A percentile compares a stretch with the other conserved stretches of the same genome.
These are phyloP conservation scores for Eurypyga helias DNA, from an alignment of 2,113 vertebrate genomes.

Conservation along the genomic window DNA sequence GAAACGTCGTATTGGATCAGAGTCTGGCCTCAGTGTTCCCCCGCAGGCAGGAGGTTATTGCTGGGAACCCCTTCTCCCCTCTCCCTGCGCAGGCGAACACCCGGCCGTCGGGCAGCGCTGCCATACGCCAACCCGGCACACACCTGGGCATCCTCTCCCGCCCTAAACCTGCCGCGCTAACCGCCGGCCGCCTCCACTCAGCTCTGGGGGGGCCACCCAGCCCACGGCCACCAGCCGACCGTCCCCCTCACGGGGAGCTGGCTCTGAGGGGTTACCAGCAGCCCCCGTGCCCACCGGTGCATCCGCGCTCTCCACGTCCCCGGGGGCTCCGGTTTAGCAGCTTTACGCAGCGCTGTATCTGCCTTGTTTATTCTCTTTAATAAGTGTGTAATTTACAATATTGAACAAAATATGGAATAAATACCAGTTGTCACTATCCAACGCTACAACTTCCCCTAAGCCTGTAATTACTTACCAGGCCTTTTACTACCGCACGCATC, in stretches of 20 bases:
- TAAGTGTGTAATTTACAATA: slow-evolving; percentile 17
- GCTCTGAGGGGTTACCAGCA: rapidly evolving
- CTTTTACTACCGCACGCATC: not conserved
- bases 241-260: rapidly evolving
- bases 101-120: not conserved
- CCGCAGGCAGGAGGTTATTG: rapidly evolving
- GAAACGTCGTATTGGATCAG: rapidly evolving
- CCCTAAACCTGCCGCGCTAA: rapidly evolving
- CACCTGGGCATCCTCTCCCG: rapidly evolving
- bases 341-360: not conserved
- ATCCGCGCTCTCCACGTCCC: not conserved
- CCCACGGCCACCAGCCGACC: rapidly evolving
- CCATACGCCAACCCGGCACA: not conserved
- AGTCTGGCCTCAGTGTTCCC: not conserved
- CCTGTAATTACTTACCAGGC: slow-evolving; percentile 42
- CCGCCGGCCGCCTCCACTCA: not conserved
- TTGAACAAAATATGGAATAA: slow-evolving; percentile 56
- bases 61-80: rapidly evolving
- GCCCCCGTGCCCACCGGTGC: rapidly evolving
- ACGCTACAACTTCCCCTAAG: not conserved
- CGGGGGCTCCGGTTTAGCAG: not conserved
- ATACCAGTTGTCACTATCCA: slow-evolving; percentile 41
- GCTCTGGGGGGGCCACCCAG: not conserved
- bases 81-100: rapidly evolving
- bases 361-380: not conserved